phyloP scores from a whole-genome alignment of 2,888 invertebrate species.

The Ischnus inquisitorius region DNA sequence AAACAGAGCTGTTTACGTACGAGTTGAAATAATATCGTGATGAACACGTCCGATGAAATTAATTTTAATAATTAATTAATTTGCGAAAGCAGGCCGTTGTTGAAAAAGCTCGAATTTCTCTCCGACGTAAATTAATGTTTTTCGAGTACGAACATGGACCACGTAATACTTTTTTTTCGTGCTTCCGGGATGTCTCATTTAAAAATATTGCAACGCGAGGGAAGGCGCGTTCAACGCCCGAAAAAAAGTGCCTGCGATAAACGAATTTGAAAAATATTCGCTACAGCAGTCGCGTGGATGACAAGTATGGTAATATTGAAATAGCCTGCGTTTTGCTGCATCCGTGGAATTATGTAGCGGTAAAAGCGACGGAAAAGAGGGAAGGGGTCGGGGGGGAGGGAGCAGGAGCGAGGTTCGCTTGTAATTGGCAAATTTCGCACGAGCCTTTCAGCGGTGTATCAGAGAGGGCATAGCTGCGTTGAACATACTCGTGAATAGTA shows the following conservation, averaged over 20 bases:
- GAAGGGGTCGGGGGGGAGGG: neutral
- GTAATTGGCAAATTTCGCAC: slow-evolving; percentile 49
- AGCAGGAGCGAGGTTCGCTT: neutral
- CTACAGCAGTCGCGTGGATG: neutral
- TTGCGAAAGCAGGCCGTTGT: neutral
- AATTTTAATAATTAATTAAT: too few species aligned
- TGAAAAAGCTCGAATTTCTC: neutral
- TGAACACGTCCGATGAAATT: neutral
- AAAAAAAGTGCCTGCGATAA: neutral
- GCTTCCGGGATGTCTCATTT: neutral
- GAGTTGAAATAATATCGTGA: neutral
- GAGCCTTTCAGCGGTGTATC: slow-evolving; percentile 23
- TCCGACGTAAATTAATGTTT: neutral
- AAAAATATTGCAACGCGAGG: neutral
- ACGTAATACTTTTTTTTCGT: neutral
- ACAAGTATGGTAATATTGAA: slow-evolving; percentile 8
- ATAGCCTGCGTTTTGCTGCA: slow-evolving; percentile 24
- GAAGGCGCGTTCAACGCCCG: too few species aligned
- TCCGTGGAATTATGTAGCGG: neutral
- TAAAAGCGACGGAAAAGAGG: too few species aligned
- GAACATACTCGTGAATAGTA: slow-evolving; percentile 22
- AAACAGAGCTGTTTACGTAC: neutral
- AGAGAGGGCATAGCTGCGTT: neutral
- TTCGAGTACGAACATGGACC: neutral
- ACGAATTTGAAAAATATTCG: slow-evolving; percentile 11